Percentiles rank a stretch among this genome's conserved stretches.
Conservation (phyloP, 2,797 vertebrate species). For the Orestias chungarensis region DNA sequence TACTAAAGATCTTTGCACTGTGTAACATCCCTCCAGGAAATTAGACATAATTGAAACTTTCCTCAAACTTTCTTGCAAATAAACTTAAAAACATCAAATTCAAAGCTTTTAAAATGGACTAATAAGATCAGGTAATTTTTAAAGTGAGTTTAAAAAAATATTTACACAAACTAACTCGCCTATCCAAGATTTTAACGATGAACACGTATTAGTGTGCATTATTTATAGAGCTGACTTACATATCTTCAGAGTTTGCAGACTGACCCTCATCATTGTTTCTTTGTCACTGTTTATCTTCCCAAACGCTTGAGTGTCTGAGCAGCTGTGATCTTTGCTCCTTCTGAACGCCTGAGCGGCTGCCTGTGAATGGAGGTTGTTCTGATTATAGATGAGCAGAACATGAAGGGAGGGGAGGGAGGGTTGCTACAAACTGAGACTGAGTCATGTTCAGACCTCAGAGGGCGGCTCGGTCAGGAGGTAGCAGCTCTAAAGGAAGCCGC, state of each 20-base stretch:
- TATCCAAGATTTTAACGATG: background rate
- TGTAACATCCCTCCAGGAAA: background rate
- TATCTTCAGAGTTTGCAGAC: conserved; percentile 13
- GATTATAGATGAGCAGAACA: conserved; percentile 19
- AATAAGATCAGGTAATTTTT: background rate
- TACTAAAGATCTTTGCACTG: background rate
- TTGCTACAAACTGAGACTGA: conserved; percentile 12
- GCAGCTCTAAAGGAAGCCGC: background rate
- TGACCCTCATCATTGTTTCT: conserved; percentile 16
- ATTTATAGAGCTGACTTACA: conserved; percentile 21
- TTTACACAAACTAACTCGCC: background rate
- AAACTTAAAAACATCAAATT: background rate
- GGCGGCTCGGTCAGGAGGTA: background rate
- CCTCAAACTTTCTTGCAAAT: background rate
- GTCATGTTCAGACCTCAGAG: conserved; percentile 1
- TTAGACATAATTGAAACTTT: conserved; percentile 2
- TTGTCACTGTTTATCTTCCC: conserved; percentile 6
- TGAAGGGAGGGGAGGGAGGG: conserved; percentile 14
- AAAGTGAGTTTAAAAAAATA: background rate
- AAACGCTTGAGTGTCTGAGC: background rate
- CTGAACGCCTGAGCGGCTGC: conserved; percentile 9
- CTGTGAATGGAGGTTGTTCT: conserved; percentile 18
- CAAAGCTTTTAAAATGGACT: background rate
- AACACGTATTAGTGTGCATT: background rate
- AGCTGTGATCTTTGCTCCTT: conserved; percentile 13